Base-by-base conservation (phyloP, 53 echinoderm and acorn worm genomes). In the Apostichopus leukothele region DNA sequence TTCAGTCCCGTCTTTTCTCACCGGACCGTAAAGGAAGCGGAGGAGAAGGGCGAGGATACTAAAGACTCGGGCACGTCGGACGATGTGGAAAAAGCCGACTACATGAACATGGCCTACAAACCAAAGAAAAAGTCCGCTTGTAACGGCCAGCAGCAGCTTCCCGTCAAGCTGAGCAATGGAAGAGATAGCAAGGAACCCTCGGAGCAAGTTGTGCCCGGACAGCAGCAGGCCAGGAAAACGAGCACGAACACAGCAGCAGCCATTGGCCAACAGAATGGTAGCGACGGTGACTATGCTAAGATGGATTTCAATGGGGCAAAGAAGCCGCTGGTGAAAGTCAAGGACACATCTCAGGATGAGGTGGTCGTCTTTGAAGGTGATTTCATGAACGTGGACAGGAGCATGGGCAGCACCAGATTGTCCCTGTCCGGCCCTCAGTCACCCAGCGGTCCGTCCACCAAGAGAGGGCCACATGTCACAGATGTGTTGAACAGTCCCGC, bases 301-400 rank as follows among this genome's bases (percentile, higher is more conserved):
- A 76, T 76, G 77, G 52, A 76, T 7, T 76, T 76, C 16, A 52
- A 4, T 7, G 50, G 25, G 25, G 16, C 9, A 1, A 51, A 76
- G 50, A 52, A 52, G 16, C 26, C 77, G 20, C 5, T 39, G 77
- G 77, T 76, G 50, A 76, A 22, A 16, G 77, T 27, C 27, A 76
- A 76, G 16, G 52, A 21, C 52, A 52, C 16, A 11, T 52, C 77
- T 25, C 25, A 26, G 12, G 10, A 39, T 0, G 50, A 13, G 18
- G 20, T 10, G 75, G 6, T 13, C 2, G 7, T 8, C 20, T 76
- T 76, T 76, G 77, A 76, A 14, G 77, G 77, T 1, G 77, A 76
- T 52, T 76, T 76, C 11, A 76, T 76, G 77, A 76, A 96, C 52
- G 90, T 94, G 25, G 92, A 96, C 55, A 79, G 90, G 22, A 87